Evolutionary conservation across 2,888 invertebrate genomes (phyloP).

Genomic region (Diaperis boleti): DNA sequence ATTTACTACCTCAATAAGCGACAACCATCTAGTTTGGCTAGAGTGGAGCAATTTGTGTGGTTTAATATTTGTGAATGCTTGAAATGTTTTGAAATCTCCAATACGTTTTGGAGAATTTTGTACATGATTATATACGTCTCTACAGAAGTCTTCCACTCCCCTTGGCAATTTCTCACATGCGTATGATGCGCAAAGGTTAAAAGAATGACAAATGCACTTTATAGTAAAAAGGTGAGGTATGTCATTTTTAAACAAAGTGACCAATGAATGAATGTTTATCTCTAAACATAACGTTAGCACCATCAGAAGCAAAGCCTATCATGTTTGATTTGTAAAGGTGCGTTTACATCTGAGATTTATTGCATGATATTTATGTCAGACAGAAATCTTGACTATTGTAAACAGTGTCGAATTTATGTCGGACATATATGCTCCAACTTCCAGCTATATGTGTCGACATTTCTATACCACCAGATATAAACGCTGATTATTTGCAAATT

Average conservation of each 20-base stretch:
- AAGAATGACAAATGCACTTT: constrained; percentile 35
- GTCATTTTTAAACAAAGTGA: constrained; percentile 11
- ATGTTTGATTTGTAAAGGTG: too few relatives aligned
- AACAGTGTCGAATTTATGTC: too few relatives aligned
- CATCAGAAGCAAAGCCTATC: constrained; percentile 34
- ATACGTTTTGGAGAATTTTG: constrained; percentile 5
- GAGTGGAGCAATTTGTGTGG: constrained; percentile 26
- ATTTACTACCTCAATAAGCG: constrained; percentile 7
- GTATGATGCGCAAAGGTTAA: constrained; percentile 33
- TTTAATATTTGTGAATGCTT: constrained; percentile 18
- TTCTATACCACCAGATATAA: too few relatives aligned
- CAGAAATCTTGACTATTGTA: too few relatives aligned
- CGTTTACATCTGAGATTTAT: too few relatives aligned
- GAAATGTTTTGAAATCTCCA: constrained; percentile 13
- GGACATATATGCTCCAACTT: too few relatives aligned
- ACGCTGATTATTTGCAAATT: too few relatives aligned
- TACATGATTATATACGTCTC: constrained; percentile 19
- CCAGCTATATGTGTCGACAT: too few relatives aligned
- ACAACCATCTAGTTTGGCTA: constrained; percentile 28
- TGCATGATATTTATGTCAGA: too few relatives aligned
- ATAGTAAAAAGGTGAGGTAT: constrained; percentile 18
- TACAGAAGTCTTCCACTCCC: constrained; percentile 14
- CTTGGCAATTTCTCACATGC: constrained; percentile 21
- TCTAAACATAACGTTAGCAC: constrained; percentile 34
- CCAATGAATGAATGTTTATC: constrained; percentile 22